phyloP scores from a whole-genome alignment of 2,797 vertebrate species.

The Sebastes cheni region DNA sequence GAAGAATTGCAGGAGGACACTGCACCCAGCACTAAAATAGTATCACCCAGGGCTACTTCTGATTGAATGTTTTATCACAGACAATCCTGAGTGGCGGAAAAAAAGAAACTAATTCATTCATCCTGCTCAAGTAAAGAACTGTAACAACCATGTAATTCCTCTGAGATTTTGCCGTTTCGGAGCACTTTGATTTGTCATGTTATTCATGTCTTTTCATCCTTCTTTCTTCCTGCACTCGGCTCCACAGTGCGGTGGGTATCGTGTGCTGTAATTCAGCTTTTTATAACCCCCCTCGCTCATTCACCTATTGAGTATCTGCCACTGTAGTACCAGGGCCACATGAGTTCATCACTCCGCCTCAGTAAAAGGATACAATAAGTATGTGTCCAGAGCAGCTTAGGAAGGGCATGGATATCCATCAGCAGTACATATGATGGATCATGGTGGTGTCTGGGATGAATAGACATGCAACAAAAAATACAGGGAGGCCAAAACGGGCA shows the following conservation, averaged over 20 bases:
- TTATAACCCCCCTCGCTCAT: slow-evolving; percentile 71
- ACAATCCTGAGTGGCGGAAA: slow-evolving; percentile 76
- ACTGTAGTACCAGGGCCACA: slow-evolving; percentile 65
- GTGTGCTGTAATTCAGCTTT: slow-evolving; percentile 72
- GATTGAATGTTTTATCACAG: slow-evolving; percentile 83
- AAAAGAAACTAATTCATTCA: slow-evolving; percentile 83
- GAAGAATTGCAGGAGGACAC: slow-evolving; percentile 71
- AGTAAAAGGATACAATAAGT: slow-evolving; percentile 85
- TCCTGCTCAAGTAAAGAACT: slow-evolving; percentile 79
- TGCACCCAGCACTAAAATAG: slow-evolving; percentile 78
- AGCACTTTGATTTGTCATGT: slow-evolving; percentile 80
- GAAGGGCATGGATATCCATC: slow-evolving; percentile 83
- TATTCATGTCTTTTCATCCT: slow-evolving; percentile 76
- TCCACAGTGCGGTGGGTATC: slow-evolving; percentile 66
- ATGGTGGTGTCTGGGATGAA: slow-evolving; percentile 76
- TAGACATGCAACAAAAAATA: slow-evolving; percentile 80
- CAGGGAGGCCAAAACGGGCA: slow-evolving; percentile 74
- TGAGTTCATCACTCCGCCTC: slow-evolving; percentile 74
- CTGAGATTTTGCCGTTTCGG: slow-evolving; percentile 72
- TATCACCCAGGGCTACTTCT: slow-evolving; percentile 78
- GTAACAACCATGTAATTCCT: slow-evolving; percentile 82
- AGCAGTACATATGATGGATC: slow-evolving; percentile 77
- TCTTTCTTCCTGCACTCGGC: slow-evolving; percentile 52
- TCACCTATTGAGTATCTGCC: slow-evolving; percentile 77
- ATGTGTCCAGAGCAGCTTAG: slow-evolving; percentile 77